A percentile compares a stretch with the other conserved stretches of the same genome.
Evolutionary conservation across 2,888 invertebrate genomes (phyloP).

Genomic region (Polyommatus icarus): DNA sequence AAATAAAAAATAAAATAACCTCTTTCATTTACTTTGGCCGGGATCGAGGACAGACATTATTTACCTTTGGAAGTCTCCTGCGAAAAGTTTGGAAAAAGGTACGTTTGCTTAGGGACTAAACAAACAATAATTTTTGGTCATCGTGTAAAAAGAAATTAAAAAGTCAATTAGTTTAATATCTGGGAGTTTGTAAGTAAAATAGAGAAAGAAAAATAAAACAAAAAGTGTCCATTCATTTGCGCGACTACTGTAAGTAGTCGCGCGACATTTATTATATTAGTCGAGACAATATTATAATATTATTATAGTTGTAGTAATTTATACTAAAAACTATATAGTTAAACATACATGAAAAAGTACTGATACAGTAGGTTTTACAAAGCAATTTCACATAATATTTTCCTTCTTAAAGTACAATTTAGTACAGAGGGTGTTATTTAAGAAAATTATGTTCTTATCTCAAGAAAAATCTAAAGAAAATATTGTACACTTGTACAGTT

Average conservation of each 20-base stretch:
- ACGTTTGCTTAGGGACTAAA: background rate
- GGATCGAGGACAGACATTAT: background rate
- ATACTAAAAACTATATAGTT: background rate
- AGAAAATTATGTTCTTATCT: background rate
- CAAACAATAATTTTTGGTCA: background rate
- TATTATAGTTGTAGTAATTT: background rate
- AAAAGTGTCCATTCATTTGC: background rate
- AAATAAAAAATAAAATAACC: background rate
- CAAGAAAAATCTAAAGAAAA: background rate
- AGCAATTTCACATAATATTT: background rate
- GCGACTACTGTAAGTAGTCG: background rate
- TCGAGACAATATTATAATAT: background rate
- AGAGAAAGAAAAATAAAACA: constrained; percentile 17
- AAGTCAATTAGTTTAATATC: background rate
- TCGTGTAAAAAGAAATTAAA: background rate
- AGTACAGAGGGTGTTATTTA: background rate
- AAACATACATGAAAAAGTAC: background rate
- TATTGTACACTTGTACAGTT: background rate
- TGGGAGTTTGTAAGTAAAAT: background rate
- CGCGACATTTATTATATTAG: background rate
- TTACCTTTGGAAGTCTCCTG: background rate
- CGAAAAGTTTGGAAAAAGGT: background rate
- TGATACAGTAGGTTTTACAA: constrained; percentile 17
- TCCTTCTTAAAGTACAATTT: background rate
- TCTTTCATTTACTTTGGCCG: background rate